Evolutionary conservation across 2,888 invertebrate genomes (phyloP).

Genomic region (Meteorus cinctellus): DNA sequence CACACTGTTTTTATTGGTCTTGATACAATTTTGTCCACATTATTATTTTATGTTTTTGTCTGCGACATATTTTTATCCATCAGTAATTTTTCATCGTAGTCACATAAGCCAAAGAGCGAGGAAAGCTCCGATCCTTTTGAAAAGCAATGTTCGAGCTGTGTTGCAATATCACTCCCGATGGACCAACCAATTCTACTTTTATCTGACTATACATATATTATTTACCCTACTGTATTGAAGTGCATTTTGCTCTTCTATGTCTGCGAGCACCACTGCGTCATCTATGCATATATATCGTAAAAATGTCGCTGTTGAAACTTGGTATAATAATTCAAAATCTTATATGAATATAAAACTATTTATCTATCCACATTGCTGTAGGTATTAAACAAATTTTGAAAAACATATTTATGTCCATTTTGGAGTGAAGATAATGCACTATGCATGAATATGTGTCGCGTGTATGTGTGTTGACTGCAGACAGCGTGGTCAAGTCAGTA

Average conservation of each 20-base stretch:
- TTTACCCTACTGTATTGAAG: constrained; percentile 36
- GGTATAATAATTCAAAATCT: constrained; percentile 15
- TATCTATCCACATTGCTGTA: constrained; percentile 38
- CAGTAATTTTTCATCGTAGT: constrained; percentile 33
- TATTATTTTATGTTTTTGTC: too few species aligned
- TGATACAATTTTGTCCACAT: too few species aligned
- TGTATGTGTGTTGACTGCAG: constrained; percentile 60
- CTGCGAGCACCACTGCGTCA: constrained; percentile 16
- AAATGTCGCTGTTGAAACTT: constrained; percentile 46
- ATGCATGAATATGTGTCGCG: constrained; percentile 44
- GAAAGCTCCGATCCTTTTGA: background rate
- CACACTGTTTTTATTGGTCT: too few species aligned
- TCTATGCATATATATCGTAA: constrained; percentile 38
- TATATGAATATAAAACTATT: constrained; percentile 3
- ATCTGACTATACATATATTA: constrained; percentile 46
- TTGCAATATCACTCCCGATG: constrained; percentile 60
- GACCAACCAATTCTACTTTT: constrained; percentile 66
- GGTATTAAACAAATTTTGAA: constrained; percentile 28
- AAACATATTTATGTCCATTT: background rate
- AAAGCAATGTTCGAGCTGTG: constrained; percentile 20
- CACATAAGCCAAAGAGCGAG: constrained; percentile 26
- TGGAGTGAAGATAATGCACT: constrained; percentile 5
- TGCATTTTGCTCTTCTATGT: constrained; percentile 30
- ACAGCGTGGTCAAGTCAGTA: constrained; percentile 63
- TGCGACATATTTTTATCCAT: constrained; percentile 7